Percentiles rank a stretch among this genome's conserved stretches.
phyloP scores from a whole-genome alignment of 2,888 invertebrate species.

The Pristionchus entomophagus region DNA sequence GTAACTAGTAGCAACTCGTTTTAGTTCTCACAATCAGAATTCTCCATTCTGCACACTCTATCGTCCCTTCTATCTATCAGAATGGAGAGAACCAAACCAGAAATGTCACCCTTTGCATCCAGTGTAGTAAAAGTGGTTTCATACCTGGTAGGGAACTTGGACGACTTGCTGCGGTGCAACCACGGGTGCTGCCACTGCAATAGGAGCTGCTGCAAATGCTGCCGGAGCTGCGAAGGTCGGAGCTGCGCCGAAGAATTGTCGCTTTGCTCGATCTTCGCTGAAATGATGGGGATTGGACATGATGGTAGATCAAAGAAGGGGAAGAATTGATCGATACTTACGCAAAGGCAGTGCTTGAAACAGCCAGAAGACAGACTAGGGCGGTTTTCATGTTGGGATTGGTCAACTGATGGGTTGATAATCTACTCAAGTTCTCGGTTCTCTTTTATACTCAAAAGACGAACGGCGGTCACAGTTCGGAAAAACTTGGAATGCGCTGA shows the following conservation, averaged over 20 bases:
- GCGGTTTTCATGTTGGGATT: slow-evolving; percentile 21
- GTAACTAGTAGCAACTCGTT: neutral
- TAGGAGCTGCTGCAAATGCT: neutral
- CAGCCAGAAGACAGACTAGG: slow-evolving; percentile 6
- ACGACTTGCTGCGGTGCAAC: neutral
- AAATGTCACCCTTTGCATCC: too few species aligned
- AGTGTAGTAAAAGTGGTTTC: too few species aligned
- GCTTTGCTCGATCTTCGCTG: neutral
- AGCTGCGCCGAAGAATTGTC: neutral
- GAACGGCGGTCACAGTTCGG: slow-evolving; percentile 23
- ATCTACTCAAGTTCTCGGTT: neutral
- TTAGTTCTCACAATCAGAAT: too few species aligned
- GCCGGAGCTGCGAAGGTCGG: neutral
- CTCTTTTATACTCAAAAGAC: slow-evolving; percentile 19
- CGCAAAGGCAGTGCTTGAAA: neutral
- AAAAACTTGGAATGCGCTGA: neutral
- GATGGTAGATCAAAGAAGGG: neutral
- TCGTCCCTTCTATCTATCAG: too few species aligned
- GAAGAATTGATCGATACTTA: neutral
- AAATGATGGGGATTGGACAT: neutral
- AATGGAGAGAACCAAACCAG: too few species aligned
- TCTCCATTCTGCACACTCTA: too few species aligned
- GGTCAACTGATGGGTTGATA: neutral
- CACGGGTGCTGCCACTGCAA: neutral
- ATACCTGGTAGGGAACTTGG: neutral